Conservation (phyloP, 2,113 vertebrate species). For the Hippocampus comes region DNA sequence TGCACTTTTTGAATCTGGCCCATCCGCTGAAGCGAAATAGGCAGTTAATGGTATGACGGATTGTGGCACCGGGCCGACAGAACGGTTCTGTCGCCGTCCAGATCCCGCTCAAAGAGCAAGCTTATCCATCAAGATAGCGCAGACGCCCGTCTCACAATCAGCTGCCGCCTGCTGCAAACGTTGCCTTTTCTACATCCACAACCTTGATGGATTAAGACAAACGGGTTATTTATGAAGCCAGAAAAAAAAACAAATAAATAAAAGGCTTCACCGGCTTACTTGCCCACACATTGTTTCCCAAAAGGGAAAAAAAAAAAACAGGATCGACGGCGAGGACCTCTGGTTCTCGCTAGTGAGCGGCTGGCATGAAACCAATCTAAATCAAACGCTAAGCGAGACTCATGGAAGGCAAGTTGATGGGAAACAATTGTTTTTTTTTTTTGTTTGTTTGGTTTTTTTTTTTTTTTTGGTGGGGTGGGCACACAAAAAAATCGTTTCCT, state of each 20-base stretch:
- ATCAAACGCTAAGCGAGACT: constrained; percentile 44
- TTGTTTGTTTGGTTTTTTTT: background rate
- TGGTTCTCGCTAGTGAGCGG: constrained; percentile 34
- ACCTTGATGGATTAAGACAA: constrained; percentile 69
- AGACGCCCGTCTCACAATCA: constrained; percentile 46
- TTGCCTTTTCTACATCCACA: constrained; percentile 49
- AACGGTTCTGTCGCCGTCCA: constrained; percentile 57
- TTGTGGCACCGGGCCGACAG: constrained; percentile 57
- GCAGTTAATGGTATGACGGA: constrained; percentile 58
- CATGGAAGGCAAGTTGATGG: constrained; percentile 40
- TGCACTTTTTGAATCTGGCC: constrained; percentile 39
- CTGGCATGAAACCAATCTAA: constrained; percentile 45
- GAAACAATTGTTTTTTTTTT: constrained; percentile 25
- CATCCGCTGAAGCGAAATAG: constrained; percentile 54
- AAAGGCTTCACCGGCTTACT: constrained; percentile 41
- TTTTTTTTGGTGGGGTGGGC: background rate
- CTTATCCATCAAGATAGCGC: constrained; percentile 64
- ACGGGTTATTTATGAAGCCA: constrained; percentile 64
- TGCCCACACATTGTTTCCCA: constrained; percentile 62
- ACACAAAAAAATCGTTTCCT: constrained; percentile 11
- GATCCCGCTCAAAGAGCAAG: constrained; percentile 55
- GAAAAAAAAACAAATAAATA: constrained; percentile 19
- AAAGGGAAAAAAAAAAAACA: constrained; percentile 44
- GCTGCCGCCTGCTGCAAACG: constrained; percentile 46
- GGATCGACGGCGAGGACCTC: constrained; percentile 45